Evolutionary conservation across 1,140 invertebrate genomes (phyloP), one percentile per base, ranked within the genome.

Genomic region (Drosophila pectinifera): DNA sequence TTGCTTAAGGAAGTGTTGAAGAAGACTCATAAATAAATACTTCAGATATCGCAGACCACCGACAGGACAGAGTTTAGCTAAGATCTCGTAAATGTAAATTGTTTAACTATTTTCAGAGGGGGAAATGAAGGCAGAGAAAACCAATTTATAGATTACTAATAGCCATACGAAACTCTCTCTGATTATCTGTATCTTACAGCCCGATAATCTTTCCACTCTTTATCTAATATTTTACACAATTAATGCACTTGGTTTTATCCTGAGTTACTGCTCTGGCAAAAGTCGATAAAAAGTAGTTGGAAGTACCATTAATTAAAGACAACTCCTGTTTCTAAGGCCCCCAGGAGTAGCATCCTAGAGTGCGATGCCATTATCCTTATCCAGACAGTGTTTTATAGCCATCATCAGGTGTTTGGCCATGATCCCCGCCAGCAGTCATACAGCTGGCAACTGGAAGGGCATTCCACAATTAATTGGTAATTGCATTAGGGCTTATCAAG

Each of bases 381-480:
- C 49, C 18, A 53, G 49, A n/a, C 31, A 10, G 13, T 22, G 18
- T 53, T 53, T 51, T 36, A 53, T 53, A 13, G 49, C 49, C 49
- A 22, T 7, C 18, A 22, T 53, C 49, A 53, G 49, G 49, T 53
- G 49, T 22, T 36, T 53, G 49, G 49, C 49, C 14, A 22, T 36
- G 49, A 53, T 36, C 13, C 18, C 22, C 18, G 48, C 24, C 38
- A 45, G 48, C 20, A 11, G 26, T n/a, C 11, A 41, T n/a, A 75
- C 28, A 20, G 31, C 22, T 61, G 34, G 28, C 22, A 38, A 46
- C 54, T 56, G 6, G 5, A 42, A 46, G 56, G 59, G 64, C 82
- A 82, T 78, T 85, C 61, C 16, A 59, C 58, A 88, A 88, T 82
- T 82, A 88, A 86, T 72, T 58, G 70, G 70, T 63, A 69, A 72